These are phyloP conservation scores for Tenthredo scrophulariae DNA, from an alignment of 2,888 invertebrate genomes.

Conservation along the genomic window DNA sequence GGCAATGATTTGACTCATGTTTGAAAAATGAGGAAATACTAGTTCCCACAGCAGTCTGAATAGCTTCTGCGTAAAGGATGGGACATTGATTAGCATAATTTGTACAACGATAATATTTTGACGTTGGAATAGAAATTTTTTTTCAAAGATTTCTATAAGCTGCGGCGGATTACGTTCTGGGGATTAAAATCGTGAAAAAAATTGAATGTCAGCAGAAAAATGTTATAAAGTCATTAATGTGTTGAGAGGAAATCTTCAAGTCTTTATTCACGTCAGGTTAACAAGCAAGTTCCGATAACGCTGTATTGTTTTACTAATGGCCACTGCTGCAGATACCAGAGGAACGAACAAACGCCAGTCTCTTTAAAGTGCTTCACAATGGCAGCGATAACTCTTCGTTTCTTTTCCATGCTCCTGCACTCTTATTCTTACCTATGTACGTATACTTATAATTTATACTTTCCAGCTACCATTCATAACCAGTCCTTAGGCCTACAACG, in stretches of 20 bases:
- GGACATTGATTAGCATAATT: slow-evolving; percentile 14
- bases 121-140: not conserved
- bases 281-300: slow-evolving; percentile 52
- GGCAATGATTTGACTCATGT: slow-evolving; percentile 40
- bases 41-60: not conserved
- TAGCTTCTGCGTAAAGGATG: not conserved
- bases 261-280: slow-evolving; percentile 52
- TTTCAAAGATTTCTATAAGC: not conserved
- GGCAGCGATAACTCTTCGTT: slow-evolving; percentile 53
- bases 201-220: not conserved
- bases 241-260: not conserved
- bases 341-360: slow-evolving; percentile 50
- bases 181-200: not conserved
- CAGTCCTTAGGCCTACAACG: slow-evolving; percentile 18
- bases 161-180: not conserved
- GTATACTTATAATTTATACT: slow-evolving; percentile 52
- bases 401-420: slow-evolving; percentile 47
- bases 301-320: slow-evolving; percentile 53
- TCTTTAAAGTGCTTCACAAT: slow-evolving; percentile 54
- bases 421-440: slow-evolving; percentile 50
- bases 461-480: slow-evolving; percentile 51
- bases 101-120: slow-evolving; percentile 1
- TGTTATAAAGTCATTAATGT: slow-evolving; percentile 18
- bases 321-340: slow-evolving; percentile 14
- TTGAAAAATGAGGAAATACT: slow-evolving; percentile 38